Conservation (phyloP, 2,113 vertebrate genomes). For the Dasyurus viverrinus region DNA sequence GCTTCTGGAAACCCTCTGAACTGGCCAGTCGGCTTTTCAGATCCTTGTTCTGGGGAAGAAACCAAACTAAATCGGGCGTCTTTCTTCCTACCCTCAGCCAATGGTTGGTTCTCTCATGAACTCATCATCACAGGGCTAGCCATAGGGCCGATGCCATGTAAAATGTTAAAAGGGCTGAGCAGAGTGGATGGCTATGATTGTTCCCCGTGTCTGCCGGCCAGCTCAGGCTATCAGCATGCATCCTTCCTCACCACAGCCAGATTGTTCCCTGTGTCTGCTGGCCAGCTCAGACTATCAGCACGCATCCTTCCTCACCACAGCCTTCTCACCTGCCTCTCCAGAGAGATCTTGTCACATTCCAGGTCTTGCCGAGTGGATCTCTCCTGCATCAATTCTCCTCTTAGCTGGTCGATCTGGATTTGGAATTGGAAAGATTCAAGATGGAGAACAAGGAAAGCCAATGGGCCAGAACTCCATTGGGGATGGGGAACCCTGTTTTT, state of each 20-base stretch:
- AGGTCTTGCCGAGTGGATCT: conserved; percentile 93
- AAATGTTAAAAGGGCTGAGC: background rate
- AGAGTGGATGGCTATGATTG: background rate
- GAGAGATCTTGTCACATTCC: conserved; percentile 94
- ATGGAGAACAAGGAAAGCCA: background rate
- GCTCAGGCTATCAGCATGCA: accelerated
- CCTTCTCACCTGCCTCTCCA: conserved; percentile 93
- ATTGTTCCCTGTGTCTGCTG: accelerated
- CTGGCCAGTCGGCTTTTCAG: conserved; percentile 90
- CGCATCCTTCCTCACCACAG: background rate
- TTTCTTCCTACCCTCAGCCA: background rate
- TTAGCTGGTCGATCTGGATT: conserved; percentile 92
- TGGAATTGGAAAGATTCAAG: background rate
- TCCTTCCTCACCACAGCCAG: background rate
- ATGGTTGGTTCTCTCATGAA: background rate
- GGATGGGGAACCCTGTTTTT: background rate
- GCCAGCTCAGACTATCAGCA: accelerated
- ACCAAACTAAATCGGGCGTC: conserved; percentile 10
- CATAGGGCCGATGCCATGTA: background rate
- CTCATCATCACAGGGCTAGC: background rate
- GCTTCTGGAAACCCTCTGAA: conserved; percentile 90
- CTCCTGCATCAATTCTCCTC: conserved; percentile 95
- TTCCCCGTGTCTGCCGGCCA: accelerated
- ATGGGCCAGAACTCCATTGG: background rate
- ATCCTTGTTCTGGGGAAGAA: conserved; percentile 90